A percentile compares a stretch with the other conserved stretches of the same genome.
phyloP scores from a whole-genome alignment of 1,140 invertebrate genomes.

The Lucilia sericata region DNA sequence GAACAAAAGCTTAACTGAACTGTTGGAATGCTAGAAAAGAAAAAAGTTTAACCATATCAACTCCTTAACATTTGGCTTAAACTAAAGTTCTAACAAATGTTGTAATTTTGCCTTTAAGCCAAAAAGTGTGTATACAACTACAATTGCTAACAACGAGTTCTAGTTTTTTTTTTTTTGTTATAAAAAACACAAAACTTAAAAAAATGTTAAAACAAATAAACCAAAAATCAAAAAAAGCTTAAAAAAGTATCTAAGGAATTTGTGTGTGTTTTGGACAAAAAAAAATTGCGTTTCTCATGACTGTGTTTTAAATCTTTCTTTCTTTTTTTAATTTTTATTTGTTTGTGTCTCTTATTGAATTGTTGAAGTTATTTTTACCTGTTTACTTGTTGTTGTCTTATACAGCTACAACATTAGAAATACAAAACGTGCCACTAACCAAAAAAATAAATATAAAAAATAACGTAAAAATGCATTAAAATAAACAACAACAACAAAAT shows the following conservation, averaged over 20 bases:
- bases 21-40: background rate
- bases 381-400: background rate
- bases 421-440: background rate
- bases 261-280: background rate
- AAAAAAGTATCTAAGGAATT: slow-evolving; percentile 1
- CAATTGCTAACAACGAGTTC: background rate
- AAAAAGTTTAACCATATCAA: background rate
- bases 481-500: too few relatives aligned
- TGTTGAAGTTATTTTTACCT: background rate
- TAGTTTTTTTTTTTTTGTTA: background rate
- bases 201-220: background rate
- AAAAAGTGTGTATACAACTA: background rate
- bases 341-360: background rate
- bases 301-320: background rate
- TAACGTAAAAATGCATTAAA: background rate
- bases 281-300: background rate
- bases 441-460: background rate
- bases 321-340: background rate
- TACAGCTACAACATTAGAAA: background rate
- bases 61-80: background rate
- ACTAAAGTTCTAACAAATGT: background rate
- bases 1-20: background rate
- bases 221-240: background rate
- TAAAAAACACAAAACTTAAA: background rate
- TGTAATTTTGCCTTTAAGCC: background rate